phyloP scores from a whole-genome alignment of 2,113 vertebrate species.

The Tachycineta bicolor region DNA sequence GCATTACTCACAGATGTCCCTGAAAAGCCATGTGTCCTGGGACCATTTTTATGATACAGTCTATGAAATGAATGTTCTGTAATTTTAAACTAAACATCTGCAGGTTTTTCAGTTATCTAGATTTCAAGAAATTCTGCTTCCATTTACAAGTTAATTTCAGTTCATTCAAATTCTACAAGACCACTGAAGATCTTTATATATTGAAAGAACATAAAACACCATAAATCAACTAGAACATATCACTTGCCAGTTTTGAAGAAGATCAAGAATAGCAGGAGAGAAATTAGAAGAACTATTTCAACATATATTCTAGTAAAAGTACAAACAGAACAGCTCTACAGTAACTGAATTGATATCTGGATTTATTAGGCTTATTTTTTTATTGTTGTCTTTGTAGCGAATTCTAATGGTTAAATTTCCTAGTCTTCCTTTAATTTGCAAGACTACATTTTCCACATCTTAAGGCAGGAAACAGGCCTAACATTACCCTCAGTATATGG shows the following conservation, averaged over 20 bases:
- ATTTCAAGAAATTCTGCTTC: slow-evolving; percentile 13
- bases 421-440: background rate
- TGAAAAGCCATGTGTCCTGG: background rate
- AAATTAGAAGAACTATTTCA: background rate
- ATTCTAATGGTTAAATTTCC: background rate
- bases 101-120: background rate
- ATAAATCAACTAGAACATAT: background rate
- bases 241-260: background rate
- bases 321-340: background rate
- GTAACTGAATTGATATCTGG: background rate
- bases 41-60: background rate
- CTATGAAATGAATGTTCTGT: slow-evolving; percentile 22
- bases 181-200: background rate
- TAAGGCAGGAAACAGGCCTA: background rate
- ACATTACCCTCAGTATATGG: background rate
- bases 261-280: background rate
- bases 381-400: background rate
- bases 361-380: background rate
- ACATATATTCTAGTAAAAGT: background rate
- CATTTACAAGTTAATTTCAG: slow-evolving; percentile 8
- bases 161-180: background rate
- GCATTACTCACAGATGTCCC: slow-evolving; percentile 53
- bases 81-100: slow-evolving; percentile 55
- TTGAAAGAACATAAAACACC: background rate
- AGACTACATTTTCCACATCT: background rate